These are phyloP conservation scores for Aldabrachelys gigantea DNA, from an alignment of 2,113 vertebrate species.

Conservation along the genomic window DNA sequence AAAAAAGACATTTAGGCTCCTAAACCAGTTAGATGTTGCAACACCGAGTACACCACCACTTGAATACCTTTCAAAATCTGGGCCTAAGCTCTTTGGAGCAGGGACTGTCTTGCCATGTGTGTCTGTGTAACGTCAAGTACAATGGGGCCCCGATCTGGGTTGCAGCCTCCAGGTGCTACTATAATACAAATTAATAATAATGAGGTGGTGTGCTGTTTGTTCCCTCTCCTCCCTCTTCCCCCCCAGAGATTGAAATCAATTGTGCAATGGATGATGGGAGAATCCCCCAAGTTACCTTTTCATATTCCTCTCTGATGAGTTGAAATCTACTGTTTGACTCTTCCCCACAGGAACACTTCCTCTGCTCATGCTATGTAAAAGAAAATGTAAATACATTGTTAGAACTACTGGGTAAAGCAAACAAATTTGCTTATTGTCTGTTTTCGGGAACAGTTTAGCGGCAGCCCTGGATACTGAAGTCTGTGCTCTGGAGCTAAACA, in stretches of 20 bases:
- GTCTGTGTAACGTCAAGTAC: neutral
- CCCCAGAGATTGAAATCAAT: neutral
- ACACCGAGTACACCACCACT: neutral
- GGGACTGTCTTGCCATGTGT: neutral
- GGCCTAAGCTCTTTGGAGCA: neutral
- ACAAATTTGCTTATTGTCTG: neutral
- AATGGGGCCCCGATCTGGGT: neutral
- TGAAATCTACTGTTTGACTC: constrained; percentile 51
- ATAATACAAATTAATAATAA: neutral
- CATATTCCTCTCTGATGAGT: constrained; percentile 45
- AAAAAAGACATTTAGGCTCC: neutral
- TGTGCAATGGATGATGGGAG: neutral
- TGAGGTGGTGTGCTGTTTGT: neutral
- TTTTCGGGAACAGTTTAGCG: neutral
- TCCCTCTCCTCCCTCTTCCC: rapidly evolving
- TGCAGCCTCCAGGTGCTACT: neutral
- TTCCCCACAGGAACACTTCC: constrained; percentile 67
- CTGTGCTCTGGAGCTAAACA: too few relatives aligned
- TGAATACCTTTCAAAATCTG: neutral
- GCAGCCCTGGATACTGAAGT: neutral
- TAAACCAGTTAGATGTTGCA: neutral
- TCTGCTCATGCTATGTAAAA: constrained; percentile 50
- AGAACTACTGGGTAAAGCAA: neutral
- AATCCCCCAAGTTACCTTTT: constrained; percentile 54
- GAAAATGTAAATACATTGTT: neutral